Evolutionary conservation across 2,797 vertebrate species (phyloP).

Genomic region (Cuniculus paca): DNA sequence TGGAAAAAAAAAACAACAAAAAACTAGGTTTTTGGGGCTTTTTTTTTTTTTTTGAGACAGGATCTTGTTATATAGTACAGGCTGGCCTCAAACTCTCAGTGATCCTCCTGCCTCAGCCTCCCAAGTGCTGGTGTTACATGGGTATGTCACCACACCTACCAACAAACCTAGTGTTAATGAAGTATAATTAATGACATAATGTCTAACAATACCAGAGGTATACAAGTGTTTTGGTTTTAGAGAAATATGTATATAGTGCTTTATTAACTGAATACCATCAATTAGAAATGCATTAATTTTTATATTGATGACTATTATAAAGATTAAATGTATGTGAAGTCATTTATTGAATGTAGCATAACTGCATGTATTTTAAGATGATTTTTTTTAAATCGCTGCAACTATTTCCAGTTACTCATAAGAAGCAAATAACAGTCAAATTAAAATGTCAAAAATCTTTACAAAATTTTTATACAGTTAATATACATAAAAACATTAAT

Average conservation of each 20-base stretch:
- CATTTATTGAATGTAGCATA: neutral
- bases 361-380: neutral
- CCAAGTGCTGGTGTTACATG: neutral
- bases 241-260: neutral
- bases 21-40: neutral
- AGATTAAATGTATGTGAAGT: neutral
- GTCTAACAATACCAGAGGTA: neutral
- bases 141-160: neutral
- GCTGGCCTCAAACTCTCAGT: neutral
- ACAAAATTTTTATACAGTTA: neutral
- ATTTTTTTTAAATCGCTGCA: neutral
- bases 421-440: neutral
- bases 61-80: no score
- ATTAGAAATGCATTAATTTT: constrained; percentile 17
- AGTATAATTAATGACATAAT: neutral
- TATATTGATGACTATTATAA: neutral
- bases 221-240: neutral
- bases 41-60: no score
- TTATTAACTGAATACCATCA: neutral
- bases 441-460: constrained; percentile 38
- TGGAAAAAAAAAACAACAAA: constrained; percentile 12
- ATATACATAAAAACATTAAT: neutral
- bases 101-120: neutral
- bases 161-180: neutral
- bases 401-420: neutral